Percentiles rank a stretch among this genome's conserved stretches.
Evolutionary conservation across 2,888 invertebrate genomes (phyloP).

Genomic region (Epistrophe eligans): DNA sequence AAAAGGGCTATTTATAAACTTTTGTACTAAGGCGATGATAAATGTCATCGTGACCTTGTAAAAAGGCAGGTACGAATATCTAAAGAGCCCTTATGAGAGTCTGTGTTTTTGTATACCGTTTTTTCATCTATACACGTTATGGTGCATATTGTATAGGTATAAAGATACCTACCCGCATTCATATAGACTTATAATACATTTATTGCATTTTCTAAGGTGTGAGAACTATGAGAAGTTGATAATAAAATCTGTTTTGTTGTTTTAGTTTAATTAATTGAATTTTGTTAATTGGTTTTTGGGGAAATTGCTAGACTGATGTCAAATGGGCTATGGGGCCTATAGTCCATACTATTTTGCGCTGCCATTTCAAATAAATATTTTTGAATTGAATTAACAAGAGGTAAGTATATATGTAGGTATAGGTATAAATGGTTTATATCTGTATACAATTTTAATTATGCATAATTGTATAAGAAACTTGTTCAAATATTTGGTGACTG

Average conservation of each 20-base stretch:
- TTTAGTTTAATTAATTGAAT: slow-evolving; percentile 69
- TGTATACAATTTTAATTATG: too few species aligned
- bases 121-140: neutral
- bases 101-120: neutral
- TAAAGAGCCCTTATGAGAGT: too few species aligned
- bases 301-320: slow-evolving; percentile 22
- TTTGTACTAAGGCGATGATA: neutral
- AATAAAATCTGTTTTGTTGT: slow-evolving; percentile 49
- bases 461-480: too few species aligned
- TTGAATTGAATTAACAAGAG: neutral
- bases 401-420: too few species aligned
- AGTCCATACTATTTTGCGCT: neutral
- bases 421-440: too few species aligned
- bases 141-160: neutral
- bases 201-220: neutral
- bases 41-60: neutral
- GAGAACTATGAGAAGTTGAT: neutral
- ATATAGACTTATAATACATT: neutral
- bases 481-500: too few species aligned
- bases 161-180: too few species aligned
- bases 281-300: slow-evolving; percentile 66
- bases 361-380: neutral
- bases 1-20: too few species aligned
- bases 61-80: neutral
- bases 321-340: too few species aligned